These are phyloP conservation scores for Lepas anatifera DNA, from an alignment of 2,888 invertebrate genomes.

Conservation along the genomic window DNA sequence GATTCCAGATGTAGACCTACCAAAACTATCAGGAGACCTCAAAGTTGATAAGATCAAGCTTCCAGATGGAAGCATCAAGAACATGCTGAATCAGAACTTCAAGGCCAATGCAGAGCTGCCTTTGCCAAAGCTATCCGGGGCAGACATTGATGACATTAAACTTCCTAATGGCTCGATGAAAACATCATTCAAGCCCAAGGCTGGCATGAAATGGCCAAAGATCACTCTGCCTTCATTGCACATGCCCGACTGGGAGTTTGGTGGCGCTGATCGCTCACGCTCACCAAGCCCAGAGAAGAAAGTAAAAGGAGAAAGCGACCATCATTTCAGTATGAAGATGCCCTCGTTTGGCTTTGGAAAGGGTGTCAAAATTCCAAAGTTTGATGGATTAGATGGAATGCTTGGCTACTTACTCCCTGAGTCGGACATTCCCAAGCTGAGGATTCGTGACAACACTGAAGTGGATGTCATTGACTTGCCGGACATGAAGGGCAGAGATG, in stretches of 20 bases:
- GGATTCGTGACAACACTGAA: neutral
- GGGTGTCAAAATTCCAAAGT: neutral
- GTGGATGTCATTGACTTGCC: neutral
- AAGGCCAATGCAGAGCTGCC: neutral
- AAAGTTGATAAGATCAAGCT: neutral
- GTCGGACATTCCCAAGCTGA: neutral
- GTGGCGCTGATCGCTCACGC: neutral
- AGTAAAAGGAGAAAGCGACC: neutral
- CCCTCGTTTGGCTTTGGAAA: neutral
- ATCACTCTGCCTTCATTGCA: neutral
- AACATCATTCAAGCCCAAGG: neutral
- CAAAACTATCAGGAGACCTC: neutral
- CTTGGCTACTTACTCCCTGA: neutral
- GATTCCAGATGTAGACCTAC: neutral
- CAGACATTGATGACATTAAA: neutral
- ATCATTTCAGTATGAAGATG: neutral
- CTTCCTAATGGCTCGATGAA: neutral
- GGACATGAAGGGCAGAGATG: neutral
- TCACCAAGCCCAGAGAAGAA: neutral
- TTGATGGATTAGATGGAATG: neutral
- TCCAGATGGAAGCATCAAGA: neutral
- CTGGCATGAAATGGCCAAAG: neutral
- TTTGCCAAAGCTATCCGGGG: neutral
- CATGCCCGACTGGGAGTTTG: constrained; percentile 4
- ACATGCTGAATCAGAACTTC: neutral